These are phyloP conservation scores for Aphelinus atriplicis DNA, from an alignment of 1,140 invertebrate genomes.

Conservation along the genomic window DNA sequence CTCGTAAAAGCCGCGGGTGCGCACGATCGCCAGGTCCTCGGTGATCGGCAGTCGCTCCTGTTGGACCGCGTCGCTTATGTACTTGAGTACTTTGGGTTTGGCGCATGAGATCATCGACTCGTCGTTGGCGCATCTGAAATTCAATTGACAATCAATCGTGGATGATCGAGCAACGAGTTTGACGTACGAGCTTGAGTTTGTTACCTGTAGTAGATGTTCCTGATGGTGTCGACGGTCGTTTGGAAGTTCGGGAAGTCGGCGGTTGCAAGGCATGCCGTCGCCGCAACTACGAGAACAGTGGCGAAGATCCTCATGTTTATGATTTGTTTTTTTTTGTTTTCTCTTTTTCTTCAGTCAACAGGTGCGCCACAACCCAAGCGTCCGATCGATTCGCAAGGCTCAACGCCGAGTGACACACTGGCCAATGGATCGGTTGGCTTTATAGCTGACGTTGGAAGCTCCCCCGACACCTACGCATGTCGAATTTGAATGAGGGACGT, in stretches of 20 bases:
- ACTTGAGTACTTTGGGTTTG: constrained; percentile 79
- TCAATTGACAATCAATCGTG: neutral
- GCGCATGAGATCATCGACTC: constrained; percentile 70
- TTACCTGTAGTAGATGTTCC: constrained; percentile 62
- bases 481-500: constrained; percentile 62
- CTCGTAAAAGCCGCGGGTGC: constrained; percentile 68
- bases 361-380: constrained; percentile 32
- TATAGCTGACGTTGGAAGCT: constrained; percentile 56
- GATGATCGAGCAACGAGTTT: no score
- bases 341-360: neutral
- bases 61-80: constrained; percentile 73
- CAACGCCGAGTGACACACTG: constrained; percentile 61
- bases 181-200: neutral
- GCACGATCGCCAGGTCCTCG: constrained; percentile 76
- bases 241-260: constrained; percentile 47
- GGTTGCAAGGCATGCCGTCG: constrained; percentile 38
- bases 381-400: constrained; percentile 56
- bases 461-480: constrained; percentile 43
- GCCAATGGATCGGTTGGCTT: constrained; percentile 55
- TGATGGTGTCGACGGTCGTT: constrained; percentile 55
- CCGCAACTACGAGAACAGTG: constrained; percentile 47
- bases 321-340: neutral
- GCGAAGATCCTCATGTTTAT: constrained; percentile 54
- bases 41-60: constrained; percentile 78
- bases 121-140: constrained; percentile 57